Conservation (phyloP, 2,113 vertebrate species). For the Xyrauchen texanus region DNA sequence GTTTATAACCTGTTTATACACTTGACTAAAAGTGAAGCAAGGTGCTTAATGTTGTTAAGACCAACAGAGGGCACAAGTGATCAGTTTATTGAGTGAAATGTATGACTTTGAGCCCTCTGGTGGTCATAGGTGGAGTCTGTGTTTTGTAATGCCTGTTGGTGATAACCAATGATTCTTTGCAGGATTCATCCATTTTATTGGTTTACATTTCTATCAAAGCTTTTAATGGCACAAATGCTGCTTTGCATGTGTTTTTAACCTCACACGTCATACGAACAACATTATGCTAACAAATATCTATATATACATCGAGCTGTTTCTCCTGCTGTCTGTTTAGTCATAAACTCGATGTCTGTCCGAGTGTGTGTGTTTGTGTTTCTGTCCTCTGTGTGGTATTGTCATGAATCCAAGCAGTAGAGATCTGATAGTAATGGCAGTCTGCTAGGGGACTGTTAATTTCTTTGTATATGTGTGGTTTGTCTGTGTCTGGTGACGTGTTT, state of each 20-base stretch:
- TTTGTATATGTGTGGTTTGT: too few species aligned
- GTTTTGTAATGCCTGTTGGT: not conserved
- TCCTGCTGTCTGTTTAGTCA: too few species aligned
- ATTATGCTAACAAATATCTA: too few species aligned
- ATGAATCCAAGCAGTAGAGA: too few species aligned
- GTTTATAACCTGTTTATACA: not conserved
- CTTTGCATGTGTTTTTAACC: conserved; percentile 35
- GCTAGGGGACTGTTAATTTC: not conserved
- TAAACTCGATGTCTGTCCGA: too few species aligned
- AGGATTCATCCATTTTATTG: conserved; percentile 10
- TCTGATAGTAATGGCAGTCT: too few species aligned
- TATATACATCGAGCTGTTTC: too few species aligned
- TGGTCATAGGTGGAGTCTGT: conserved; percentile 28
- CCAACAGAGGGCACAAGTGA: conserved; percentile 40
- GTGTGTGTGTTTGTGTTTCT: too few species aligned
- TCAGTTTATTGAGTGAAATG: not conserved
- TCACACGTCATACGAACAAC: too few species aligned
- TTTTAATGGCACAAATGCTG: conserved; percentile 9
- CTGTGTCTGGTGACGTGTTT: conserved; percentile 26
- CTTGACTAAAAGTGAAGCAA: not conserved
- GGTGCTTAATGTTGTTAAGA: not conserved
- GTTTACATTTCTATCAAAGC: not conserved
- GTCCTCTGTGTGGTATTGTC: too few species aligned
- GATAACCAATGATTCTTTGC: conserved; percentile 28
- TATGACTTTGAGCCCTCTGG: conserved; percentile 39